phyloP scores from a whole-genome alignment of 2,797 vertebrate genomes.

The Distichodus sexfasciatus region DNA sequence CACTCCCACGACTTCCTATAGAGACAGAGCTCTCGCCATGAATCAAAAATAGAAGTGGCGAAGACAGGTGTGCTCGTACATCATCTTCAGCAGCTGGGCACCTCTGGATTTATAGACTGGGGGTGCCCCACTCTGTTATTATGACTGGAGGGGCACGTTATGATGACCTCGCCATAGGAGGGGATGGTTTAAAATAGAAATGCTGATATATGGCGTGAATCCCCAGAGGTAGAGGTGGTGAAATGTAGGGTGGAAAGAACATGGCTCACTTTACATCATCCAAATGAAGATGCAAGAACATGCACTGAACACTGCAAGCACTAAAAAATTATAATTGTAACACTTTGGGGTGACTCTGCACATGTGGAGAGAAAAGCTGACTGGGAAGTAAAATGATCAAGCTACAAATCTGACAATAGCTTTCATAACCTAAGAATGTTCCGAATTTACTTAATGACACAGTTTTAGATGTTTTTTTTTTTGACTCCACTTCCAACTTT shows the following conservation, averaged over 20 bases:
- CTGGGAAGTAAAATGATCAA: too few relatives aligned
- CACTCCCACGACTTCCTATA: not conserved
- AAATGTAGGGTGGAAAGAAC: not conserved
- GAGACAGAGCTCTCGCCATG: not conserved
- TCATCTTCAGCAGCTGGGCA: constrained; percentile 6
- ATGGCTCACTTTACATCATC: not conserved
- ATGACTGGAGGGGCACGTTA: constrained; percentile 10
- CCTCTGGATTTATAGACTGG: constrained; percentile 30
- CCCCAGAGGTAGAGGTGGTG: not conserved
- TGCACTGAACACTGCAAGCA: not conserved
- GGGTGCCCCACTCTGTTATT: constrained; percentile 17
- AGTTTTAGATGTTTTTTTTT: not conserved
- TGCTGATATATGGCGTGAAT: constrained; percentile 7
- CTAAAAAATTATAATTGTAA: not conserved
- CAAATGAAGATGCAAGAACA: not conserved
- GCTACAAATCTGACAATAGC: too few relatives aligned
- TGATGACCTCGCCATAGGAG: constrained; percentile 15
- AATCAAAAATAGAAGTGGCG: constrained; percentile 17
- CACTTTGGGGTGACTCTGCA: not conserved
- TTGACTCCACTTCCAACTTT: not conserved
- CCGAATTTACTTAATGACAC: not conserved
- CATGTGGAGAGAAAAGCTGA: too few relatives aligned
- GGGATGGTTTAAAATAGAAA: constrained; percentile 20
- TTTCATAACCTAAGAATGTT: too few relatives aligned
- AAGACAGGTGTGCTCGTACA: constrained; percentile 9